Percentiles rank a stretch among this genome's conserved stretches.
phyloP scores from a whole-genome alignment of 2,113 vertebrate species.

The Toxotes chatareus region DNA sequence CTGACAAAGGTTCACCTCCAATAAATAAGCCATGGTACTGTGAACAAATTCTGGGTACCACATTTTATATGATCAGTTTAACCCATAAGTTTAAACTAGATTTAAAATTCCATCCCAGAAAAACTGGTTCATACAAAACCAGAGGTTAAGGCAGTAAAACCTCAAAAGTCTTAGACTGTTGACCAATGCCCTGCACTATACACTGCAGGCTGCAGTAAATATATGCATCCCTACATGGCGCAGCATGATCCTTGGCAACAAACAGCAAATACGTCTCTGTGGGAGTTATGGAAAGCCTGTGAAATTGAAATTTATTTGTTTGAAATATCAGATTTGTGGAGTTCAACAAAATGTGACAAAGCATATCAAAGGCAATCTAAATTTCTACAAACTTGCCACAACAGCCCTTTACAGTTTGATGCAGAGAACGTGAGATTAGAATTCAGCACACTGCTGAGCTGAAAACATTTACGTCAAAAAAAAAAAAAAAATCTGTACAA shows the following conservation, averaged over 20 bases:
- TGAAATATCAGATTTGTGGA: conserved; percentile 50
- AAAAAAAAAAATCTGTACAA: conserved; percentile 8
- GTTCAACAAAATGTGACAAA: conserved; percentile 60
- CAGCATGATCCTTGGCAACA: conserved; percentile 35
- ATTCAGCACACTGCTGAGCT: conserved; percentile 24
- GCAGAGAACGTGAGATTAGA: conserved; percentile 20
- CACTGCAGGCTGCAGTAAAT: conserved; percentile 23
- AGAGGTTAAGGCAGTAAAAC: neutral
- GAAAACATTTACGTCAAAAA: conserved; percentile 20
- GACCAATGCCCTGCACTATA: neutral
- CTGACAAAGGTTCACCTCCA: neutral
- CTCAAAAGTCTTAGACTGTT: neutral
- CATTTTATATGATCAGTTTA: neutral
- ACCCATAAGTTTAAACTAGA: neutral
- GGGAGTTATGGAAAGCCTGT: conserved; percentile 35
- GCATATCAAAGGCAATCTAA: conserved; percentile 63
- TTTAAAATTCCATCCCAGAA: neutral
- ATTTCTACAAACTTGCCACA: conserved; percentile 43
- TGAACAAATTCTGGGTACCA: neutral
- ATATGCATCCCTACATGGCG: conserved; percentile 6
- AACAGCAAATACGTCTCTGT: conserved; percentile 42
- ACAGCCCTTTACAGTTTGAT: conserved; percentile 18
- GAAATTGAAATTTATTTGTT: conserved; percentile 60
- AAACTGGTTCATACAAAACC: neutral
- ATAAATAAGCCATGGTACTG: neutral